These are phyloP conservation scores for Cryptus viduatorius DNA, from an alignment of 2,888 invertebrate genomes.

Conservation along the genomic window DNA sequence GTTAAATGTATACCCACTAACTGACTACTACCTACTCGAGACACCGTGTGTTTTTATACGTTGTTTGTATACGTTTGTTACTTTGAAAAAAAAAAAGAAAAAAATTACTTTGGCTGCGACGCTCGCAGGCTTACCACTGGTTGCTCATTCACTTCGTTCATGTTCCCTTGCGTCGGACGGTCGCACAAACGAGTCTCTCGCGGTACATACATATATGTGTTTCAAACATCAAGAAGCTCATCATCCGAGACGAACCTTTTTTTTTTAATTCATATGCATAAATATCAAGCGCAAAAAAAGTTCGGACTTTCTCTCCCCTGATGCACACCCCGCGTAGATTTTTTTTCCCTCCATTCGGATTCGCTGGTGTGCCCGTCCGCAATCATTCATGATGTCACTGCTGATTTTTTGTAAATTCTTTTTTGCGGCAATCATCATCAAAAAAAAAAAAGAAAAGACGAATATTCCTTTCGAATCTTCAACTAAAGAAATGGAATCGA, in stretches of 20 bases:
- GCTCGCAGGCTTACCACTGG: conserved; percentile 84
- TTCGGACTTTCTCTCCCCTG: background rate
- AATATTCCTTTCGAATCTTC: conserved; percentile 40
- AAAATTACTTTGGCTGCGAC: conserved; percentile 80
- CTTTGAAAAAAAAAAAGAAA: conserved; percentile 58
- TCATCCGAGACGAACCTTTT: background rate
- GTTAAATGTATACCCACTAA: conserved; percentile 40
- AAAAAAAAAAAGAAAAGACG: conserved; percentile 42
- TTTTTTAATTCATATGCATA: background rate
- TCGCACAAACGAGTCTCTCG: conserved; percentile 75
- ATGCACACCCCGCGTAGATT: background rate
- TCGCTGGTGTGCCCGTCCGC: conserved; percentile 69
- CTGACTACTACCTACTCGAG: conserved; percentile 38
- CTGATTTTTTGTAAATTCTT: conserved; percentile 82
- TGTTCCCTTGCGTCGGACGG: conserved; percentile 74
- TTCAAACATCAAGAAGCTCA: conserved; percentile 7
- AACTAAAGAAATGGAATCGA: conserved; percentile 37
- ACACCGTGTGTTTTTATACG: conserved; percentile 44
- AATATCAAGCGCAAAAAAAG: background rate
- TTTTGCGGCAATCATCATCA: conserved; percentile 73
- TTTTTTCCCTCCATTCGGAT: conserved; percentile 14
- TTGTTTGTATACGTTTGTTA: conserved; percentile 55
- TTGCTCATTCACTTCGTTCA: conserved; percentile 82
- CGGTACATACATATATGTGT: conserved; percentile 6
- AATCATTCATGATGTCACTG: conserved; percentile 80